Conservation (phyloP, 2,113 vertebrate genomes). For the Mormyrus lacerda region DNA sequence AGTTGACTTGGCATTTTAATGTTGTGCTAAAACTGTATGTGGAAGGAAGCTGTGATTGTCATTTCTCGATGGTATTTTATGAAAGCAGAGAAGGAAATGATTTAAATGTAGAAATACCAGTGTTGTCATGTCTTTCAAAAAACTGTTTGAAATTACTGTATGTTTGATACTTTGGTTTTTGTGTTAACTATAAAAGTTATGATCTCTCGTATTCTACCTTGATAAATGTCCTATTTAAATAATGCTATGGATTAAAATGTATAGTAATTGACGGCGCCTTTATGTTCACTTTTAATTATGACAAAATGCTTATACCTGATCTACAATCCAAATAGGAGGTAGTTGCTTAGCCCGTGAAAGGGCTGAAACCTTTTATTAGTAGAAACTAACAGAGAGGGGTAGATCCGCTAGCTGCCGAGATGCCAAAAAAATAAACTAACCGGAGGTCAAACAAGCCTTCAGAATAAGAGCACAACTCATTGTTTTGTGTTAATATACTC, state of each 20-base stretch:
- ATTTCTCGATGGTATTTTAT: constrained; percentile 33
- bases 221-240: constrained; percentile 7
- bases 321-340: neutral
- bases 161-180: constrained; percentile 4
- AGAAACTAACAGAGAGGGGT: too few relatives aligned
- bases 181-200: constrained; percentile 14
- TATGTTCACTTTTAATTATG: neutral
- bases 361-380: too few relatives aligned
- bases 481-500: neutral
- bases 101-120: neutral
- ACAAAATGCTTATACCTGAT: neutral
- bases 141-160: neutral
- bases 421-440: too few relatives aligned
- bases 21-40: constrained; percentile 29
- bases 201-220: neutral
- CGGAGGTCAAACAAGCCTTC: too few relatives aligned
- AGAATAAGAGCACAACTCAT: too few relatives aligned
- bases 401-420: too few relatives aligned
- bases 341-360: too few relatives aligned
- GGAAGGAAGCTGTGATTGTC: constrained; percentile 27
- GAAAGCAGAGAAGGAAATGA: constrained; percentile 4
- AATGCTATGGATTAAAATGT: neutral
- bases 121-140: neutral
- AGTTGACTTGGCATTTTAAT: constrained; percentile 1
- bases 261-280: neutral